These are phyloP conservation scores for Hirtodrosophila trivittata DNA, from an alignment of 2,888 invertebrate species.

Conservation along the genomic window DNA sequence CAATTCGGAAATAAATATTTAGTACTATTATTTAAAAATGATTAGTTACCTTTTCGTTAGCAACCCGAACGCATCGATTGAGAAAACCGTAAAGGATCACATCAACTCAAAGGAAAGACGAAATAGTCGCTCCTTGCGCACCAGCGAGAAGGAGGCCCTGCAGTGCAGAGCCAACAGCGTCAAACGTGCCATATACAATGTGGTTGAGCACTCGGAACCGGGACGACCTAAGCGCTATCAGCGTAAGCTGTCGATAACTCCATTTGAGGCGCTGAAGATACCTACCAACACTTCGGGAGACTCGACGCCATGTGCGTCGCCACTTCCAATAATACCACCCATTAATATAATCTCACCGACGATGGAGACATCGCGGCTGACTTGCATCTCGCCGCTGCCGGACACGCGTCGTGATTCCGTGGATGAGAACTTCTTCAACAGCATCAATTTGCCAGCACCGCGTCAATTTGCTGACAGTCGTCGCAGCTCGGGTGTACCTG, in stretches of 20 bases:
- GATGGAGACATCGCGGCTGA: conserved; percentile 84
- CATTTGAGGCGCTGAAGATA: conserved; percentile 82
- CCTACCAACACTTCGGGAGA: conserved; percentile 78
- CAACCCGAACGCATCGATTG: conserved; percentile 84
- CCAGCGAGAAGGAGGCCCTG: conserved; percentile 86
- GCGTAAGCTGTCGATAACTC: conserved; percentile 82
- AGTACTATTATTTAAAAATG: background rate
- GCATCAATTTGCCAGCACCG: conserved; percentile 88
- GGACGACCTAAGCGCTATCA: conserved; percentile 85
- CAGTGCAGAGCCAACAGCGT: conserved; percentile 91
- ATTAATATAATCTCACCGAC: conserved; percentile 84
- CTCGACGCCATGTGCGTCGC: conserved; percentile 82
- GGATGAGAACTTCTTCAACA: conserved; percentile 85
- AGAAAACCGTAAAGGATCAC: conserved; percentile 85
- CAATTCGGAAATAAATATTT: no score
- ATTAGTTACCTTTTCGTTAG: conserved; percentile 37
- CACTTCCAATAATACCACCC: conserved; percentile 81
- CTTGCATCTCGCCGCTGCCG: conserved; percentile 88
- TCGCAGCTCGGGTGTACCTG: conserved; percentile 86
- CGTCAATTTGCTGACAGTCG: conserved; percentile 93
- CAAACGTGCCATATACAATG: conserved; percentile 91
- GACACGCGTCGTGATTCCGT: conserved; percentile 86
- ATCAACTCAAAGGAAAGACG: conserved; percentile 84
- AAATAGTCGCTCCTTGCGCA: conserved; percentile 83
- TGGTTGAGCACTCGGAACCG: conserved; percentile 91